A percentile compares a stretch with the other conserved stretches of the same genome.
Conservation (phyloP, 2,888 invertebrate species). For the Bimastos eiseni region DNA sequence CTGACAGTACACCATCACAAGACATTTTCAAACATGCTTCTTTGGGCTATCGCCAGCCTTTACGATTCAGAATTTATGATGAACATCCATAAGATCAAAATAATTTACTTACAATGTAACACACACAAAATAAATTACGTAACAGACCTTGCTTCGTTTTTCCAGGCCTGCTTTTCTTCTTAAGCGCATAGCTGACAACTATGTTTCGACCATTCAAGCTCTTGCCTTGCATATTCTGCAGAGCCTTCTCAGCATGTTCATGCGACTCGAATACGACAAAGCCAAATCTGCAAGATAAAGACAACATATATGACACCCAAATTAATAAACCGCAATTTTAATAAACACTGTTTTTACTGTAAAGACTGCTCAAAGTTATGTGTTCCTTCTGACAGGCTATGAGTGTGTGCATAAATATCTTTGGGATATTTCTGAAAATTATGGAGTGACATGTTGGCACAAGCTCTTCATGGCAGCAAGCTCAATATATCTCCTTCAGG, state of each 20-base stretch:
- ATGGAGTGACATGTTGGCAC: too few relatives aligned
- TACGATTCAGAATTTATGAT: not conserved
- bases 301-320: not conserved
- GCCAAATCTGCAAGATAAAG: not conserved
- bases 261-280: not conserved
- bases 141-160: not conserved
- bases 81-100: not conserved
- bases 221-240: slow-evolving; percentile 18
- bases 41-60: not conserved
- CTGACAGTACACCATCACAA: not conserved
- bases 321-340: not conserved
- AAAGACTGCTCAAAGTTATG: not conserved
- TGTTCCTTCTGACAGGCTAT: too few relatives aligned
- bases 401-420: too few relatives aligned
- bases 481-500: too few relatives aligned
- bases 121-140: too few relatives aligned
- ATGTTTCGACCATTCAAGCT: not conserved
- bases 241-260: not conserved
- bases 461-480: too few relatives aligned
- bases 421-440: too few relatives aligned
- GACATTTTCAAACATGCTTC: not conserved
- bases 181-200: slow-evolving; percentile 1
- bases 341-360: not conserved
- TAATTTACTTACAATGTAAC: too few relatives aligned
- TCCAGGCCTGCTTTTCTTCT: not conserved